These are phyloP conservation scores for Orthosia cruda DNA, from an alignment of 2,888 invertebrate genomes.

Conservation along the genomic window DNA sequence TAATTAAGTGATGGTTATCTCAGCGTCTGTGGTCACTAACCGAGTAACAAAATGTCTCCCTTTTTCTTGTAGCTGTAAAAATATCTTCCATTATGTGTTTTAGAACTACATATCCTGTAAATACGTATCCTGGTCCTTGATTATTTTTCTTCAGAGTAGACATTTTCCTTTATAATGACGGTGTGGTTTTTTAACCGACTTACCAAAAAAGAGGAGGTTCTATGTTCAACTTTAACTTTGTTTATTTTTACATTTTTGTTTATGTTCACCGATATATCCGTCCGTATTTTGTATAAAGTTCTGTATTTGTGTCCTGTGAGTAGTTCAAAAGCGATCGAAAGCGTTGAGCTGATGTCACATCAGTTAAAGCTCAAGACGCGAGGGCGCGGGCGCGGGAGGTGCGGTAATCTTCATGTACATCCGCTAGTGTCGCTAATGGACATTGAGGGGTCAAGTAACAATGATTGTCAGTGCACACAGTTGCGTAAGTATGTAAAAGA, in stretches of 20 bases:
- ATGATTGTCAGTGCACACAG: slow-evolving; percentile 2
- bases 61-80: neutral
- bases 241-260: no score
- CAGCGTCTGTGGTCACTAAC: neutral
- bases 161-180: neutral
- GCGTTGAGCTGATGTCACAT: slow-evolving; percentile 28
- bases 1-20: neutral
- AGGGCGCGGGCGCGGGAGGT: neutral
- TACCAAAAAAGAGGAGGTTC: no score
- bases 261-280: no score
- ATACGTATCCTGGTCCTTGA: neutral
- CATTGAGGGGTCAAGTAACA: neutral
- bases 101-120: neutral
- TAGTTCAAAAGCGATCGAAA: neutral
- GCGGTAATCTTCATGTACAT: slow-evolving; percentile 5
- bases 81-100: neutral
- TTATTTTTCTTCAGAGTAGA: no score
- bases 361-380: neutral
- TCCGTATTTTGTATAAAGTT: no score
- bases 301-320: neutral
- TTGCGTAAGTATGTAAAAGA: neutral
- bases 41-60: neutral
- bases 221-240: no score
- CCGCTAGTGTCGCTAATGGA: slow-evolving; percentile 5
- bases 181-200: neutral